phyloP scores from a whole-genome alignment of 2,797 vertebrate genomes.

The Diglossa cyanea region DNA sequence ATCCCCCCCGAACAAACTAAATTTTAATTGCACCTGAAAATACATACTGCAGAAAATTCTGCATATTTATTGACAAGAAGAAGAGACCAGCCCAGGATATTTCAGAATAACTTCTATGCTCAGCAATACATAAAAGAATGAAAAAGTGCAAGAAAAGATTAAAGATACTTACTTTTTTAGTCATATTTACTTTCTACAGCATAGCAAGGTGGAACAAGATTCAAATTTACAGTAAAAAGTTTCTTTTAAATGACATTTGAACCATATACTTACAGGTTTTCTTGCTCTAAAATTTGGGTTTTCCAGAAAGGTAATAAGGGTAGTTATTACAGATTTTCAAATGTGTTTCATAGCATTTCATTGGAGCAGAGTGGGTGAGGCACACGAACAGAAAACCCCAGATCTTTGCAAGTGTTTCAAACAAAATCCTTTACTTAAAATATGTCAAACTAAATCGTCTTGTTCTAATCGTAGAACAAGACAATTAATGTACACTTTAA shows the following conservation, averaged over 20 bases:
- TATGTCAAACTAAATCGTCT: neutral
- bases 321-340: neutral
- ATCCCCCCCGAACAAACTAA: neutral
- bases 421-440: neutral
- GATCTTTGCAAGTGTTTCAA: neutral
- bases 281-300: neutral
- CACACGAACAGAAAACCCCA: fast-evolving
- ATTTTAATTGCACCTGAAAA: neutral
- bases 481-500: neutral
- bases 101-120: neutral
- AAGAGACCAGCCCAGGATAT: neutral
- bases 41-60: neutral
- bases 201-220: neutral
- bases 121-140: neutral
- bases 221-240: neutral
- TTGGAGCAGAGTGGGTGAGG: fast-evolving
- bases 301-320: neutral
- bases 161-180: neutral
- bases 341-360: neutral
- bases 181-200: neutral
- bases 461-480: neutral
- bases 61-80: neutral
- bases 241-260: neutral
- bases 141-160: neutral
- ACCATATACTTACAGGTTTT: neutral